A percentile compares a stretch with the other conserved stretches of the same genome.
These are phyloP conservation scores for Cliona cf. orientalis DNA, from an alignment of 37 sponge, comb jelly and placozoan species.

Conservation along the genomic window DNA sequence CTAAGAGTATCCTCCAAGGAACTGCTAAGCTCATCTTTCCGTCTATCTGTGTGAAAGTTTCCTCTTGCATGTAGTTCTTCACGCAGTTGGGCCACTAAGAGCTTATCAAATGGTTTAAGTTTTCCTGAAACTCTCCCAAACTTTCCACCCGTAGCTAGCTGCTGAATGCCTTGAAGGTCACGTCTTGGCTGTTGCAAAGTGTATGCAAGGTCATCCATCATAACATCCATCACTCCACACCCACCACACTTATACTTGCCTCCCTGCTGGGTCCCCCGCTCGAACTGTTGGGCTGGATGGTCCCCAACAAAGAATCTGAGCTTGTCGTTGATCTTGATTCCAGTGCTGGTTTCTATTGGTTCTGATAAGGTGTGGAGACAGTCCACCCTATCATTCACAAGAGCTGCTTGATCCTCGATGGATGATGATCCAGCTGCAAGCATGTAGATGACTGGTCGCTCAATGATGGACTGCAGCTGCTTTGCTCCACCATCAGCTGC, in stretches of 20 bases:
- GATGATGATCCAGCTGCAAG: slow-evolving; percentile 12
- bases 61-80: slow-evolving; percentile 22
- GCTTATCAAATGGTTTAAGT: slow-evolving; percentile 13
- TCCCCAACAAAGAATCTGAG: slow-evolving; percentile 42
- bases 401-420: slow-evolving; percentile 26
- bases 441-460: slow-evolving; percentile 29
- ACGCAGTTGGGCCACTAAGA: not conserved
- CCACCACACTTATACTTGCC: slow-evolving; percentile 38
- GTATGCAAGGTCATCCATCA: slow-evolving; percentile 27
- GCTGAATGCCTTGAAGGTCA: slow-evolving; percentile 9
- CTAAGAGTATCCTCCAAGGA: slow-evolving; percentile 10
- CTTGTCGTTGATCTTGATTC: slow-evolving; percentile 11
- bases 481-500: not conserved
- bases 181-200: not conserved
- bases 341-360: slow-evolving; percentile 3
- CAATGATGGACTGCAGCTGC: slow-evolving; percentile 3
- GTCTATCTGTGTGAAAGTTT: not conserved
- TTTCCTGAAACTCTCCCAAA: slow-evolving; percentile 2
- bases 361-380: slow-evolving; percentile 14
- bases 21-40: slow-evolving; percentile 1
- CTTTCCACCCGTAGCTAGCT: slow-evolving; percentile 9
- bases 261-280: slow-evolving; percentile 48
- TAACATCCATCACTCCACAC: slow-evolving; percentile 19
- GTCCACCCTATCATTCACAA: slow-evolving; percentile 31
- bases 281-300: slow-evolving; percentile 39